Evolutionary conservation across 2,113 vertebrate genomes (phyloP), one percentile per base, ranked within the genome.

Genomic region (Hyperoodon ampullatus): DNA sequence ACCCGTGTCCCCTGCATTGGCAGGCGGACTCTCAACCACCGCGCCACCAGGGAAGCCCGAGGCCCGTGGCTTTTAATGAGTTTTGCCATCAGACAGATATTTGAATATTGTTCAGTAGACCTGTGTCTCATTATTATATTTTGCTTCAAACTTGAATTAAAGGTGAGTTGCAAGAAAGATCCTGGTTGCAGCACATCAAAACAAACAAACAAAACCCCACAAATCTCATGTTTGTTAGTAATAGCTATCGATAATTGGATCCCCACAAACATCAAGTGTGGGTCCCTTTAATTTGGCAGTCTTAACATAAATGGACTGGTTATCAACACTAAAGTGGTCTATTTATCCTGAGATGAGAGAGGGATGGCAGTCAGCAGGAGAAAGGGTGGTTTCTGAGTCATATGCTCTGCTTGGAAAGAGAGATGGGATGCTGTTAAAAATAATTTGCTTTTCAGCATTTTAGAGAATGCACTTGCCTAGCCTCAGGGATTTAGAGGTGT

Each of bases 131-230:
- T 74, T 65, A 77, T 92, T 92, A 30, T 33, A 78, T 61, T 94
- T 96, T 88, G 30, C 21, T 94, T 95, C 82, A 85, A 90, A 91
- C 4, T 75, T 96, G n/a, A 14, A 86, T 84, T 94, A 87, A 87
- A 93, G 28, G 30, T 93, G 15, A 82, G 35, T 61, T 90, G 21
- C 19, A 61, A 81, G 26, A 33, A 96, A 70, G 26, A 86, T 68
- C 11, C 26, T 78, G 53, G 18, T 78, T 63, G 3, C 2, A 86
- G 55, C 11, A 92, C 7, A 33, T 93, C n/a, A 94, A 30, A 30
- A 30, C 72, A 81, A 15, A 39, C 39, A n/a, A 75, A 83, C 66
- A 50, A 23, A 60, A 74, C 4, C 24, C 44, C 44, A 33, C 50
- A 35, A 80, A 35, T 80, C 15, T 42, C 11, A 35, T 9, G 13